A percentile compares a stretch with the other conserved stretches of the same genome.
phyloP scores from a whole-genome alignment of 1,140 invertebrate genomes.

The Apocrypta bakeri region DNA sequence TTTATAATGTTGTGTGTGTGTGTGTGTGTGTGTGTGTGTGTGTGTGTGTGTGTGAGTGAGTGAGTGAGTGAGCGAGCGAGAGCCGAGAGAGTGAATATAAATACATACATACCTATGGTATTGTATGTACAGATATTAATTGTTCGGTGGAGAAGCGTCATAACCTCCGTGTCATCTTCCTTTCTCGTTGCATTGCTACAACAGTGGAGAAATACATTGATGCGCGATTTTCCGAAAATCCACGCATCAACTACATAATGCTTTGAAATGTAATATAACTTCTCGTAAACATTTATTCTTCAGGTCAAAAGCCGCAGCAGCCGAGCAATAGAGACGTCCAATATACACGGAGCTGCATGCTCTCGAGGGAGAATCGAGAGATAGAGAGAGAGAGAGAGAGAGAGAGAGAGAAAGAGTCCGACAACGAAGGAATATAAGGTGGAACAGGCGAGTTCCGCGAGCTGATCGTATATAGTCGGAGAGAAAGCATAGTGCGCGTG shows the following conservation, averaged over 20 bases:
- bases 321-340: not conserved
- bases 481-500: constrained; percentile 38
- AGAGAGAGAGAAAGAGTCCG: constrained; percentile 15
- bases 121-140: no score
- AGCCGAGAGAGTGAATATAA: no score
- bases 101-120: no score
- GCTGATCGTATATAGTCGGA: not conserved
- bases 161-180: not conserved
- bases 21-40: no score
- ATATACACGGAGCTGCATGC: not conserved
- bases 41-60: no score
- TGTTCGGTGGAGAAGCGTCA: not conserved
- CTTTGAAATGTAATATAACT: no score
- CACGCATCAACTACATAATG: no score
- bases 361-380: not conserved
- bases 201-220: no score
- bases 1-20: no score
- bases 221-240: not conserved
- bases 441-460: not conserved
- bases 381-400: not conserved
- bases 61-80: no score
- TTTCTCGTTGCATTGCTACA: no score
- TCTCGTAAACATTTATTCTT: no score
- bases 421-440: not conserved
- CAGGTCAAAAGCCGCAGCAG: not conserved